Evolutionary conservation across 2,888 invertebrate species (phyloP).

Genomic region (Trachelus tabidus): DNA sequence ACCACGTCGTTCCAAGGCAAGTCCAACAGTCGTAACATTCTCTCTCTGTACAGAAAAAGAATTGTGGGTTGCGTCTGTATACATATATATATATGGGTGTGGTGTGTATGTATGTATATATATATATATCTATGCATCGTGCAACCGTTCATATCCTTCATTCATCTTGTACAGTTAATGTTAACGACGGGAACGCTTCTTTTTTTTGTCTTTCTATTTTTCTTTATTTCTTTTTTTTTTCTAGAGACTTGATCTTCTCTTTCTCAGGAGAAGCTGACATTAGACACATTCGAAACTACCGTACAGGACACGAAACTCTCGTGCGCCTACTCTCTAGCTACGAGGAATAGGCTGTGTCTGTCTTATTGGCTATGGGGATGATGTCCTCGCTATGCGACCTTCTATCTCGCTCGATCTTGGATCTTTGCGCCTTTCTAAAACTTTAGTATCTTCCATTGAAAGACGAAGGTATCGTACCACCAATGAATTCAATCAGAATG

Average conservation of each 20-base stretch:
- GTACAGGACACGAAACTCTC: neutral
- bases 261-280: conserved; percentile 40
- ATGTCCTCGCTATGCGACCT: conserved; percentile 20
- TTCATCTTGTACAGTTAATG: neutral
- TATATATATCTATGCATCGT: no score
- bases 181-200: neutral
- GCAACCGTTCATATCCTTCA: neutral
- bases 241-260: conserved; percentile 36
- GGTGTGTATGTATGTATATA: no score
- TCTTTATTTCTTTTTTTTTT: neutral
- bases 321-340: neutral
- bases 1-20: conserved; percentile 37
- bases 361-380: conserved; percentile 26
- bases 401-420: conserved; percentile 25
- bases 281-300: neutral
- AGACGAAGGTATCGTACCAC: conserved; percentile 39
- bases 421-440: conserved; percentile 21
- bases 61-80: no score
- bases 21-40: conserved; percentile 29
- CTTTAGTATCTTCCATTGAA: conserved; percentile 26
- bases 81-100: no score
- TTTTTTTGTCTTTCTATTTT: neutral
- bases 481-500: neutral
- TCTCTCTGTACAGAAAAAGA: conserved; percentile 4
- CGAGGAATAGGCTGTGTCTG: conserved; percentile 23